phyloP scores from a whole-genome alignment of 2,113 vertebrate species.

The Petaurus breviceps region DNA sequence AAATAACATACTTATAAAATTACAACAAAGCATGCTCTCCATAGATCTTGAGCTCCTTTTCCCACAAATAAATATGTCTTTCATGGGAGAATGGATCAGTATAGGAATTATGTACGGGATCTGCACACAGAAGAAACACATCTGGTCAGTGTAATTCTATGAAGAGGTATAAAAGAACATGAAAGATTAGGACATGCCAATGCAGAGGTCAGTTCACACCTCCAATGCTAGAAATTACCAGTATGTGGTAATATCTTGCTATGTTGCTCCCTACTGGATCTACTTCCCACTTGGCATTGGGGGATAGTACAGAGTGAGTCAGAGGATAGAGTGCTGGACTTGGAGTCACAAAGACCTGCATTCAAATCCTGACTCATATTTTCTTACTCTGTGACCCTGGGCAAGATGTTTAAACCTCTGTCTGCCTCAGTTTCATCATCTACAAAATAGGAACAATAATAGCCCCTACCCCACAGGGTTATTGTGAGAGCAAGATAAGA shows the following conservation, averaged over 20 bases:
- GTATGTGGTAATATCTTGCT: not conserved
- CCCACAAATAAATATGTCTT: not conserved
- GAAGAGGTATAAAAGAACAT: not conserved
- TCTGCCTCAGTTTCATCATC: not conserved
- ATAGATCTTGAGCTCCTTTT: not conserved
- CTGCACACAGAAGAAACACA: not conserved
- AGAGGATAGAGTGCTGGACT: not conserved
- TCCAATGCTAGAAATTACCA: not conserved
- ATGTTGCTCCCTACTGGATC: not conserved
- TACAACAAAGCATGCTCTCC: not conserved
- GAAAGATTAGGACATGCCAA: not conserved
- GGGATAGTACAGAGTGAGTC: not conserved
- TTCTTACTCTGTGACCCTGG: not conserved
- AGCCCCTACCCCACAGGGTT: not conserved
- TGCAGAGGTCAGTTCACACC: not conserved
- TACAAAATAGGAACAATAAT: not conserved
- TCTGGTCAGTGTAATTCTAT: not conserved
- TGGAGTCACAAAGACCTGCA: not conserved
- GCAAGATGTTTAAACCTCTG: not conserved
- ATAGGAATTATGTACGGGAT: not conserved
- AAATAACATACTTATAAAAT: not conserved
- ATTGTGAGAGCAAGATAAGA: not conserved
- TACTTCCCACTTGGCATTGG: not conserved
- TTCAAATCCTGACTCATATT: not conserved
- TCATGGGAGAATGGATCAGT: not conserved